phyloP scores from a whole-genome alignment of 2,888 invertebrate genomes.

The Meghimatium bilineatum region DNA sequence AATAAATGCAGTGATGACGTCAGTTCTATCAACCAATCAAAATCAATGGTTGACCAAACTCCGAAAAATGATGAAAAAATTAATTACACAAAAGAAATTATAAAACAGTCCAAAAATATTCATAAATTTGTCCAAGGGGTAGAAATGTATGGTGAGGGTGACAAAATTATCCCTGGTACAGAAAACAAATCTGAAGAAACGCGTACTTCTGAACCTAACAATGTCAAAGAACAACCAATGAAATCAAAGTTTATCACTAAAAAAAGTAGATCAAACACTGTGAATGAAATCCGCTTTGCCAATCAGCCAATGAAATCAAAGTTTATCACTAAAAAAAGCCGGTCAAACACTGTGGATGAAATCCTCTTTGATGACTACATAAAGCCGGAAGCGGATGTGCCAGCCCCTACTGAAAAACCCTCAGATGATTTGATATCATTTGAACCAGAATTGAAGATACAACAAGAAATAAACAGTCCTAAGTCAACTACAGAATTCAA shows the following conservation, averaged over 20 bases:
- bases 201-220: not conserved
- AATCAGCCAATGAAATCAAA: not conserved
- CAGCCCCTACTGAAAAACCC: constrained; percentile 50
- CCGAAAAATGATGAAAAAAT: not conserved
- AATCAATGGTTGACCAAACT: not conserved
- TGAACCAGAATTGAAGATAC: constrained; percentile 58
- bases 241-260: constrained; percentile 54
- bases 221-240: not conserved
- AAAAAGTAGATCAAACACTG: constrained; percentile 70
- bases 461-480: constrained; percentile 42
- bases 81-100: not conserved
- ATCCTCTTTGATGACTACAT: constrained; percentile 72
- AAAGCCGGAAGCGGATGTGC: constrained; percentile 55
- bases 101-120: not conserved
- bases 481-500: constrained; percentile 22
- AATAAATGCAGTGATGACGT: not conserved
- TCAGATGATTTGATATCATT: constrained; percentile 70
- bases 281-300: constrained; percentile 72
- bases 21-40: not conserved
- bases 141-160: not conserved
- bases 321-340: constrained; percentile 61
- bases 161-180: not conserved
- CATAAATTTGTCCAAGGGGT: not conserved
- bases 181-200: not conserved
- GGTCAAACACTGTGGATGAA: constrained; percentile 72